These are phyloP conservation scores for Clamator glandarius DNA, from an alignment of 2,797 vertebrate species.

Conservation along the genomic window DNA sequence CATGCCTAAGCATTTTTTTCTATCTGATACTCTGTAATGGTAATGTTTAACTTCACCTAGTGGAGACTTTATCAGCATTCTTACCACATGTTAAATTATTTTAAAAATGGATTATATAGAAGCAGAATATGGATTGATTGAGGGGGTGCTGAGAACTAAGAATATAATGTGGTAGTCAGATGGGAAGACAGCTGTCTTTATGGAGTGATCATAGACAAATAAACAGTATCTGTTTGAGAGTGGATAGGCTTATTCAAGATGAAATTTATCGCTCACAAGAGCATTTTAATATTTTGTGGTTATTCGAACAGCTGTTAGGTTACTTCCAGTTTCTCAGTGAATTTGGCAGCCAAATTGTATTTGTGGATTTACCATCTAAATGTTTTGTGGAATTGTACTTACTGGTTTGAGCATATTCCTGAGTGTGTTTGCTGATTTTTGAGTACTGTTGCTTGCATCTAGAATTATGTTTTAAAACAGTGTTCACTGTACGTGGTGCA, in stretches of 20 bases:
- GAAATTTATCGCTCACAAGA: slow-evolving; percentile 71
- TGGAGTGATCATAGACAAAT: slow-evolving; percentile 65
- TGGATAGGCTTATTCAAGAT: slow-evolving; percentile 59
- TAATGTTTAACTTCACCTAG: neutral
- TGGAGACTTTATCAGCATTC: neutral
- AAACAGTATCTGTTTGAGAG: slow-evolving; percentile 53
- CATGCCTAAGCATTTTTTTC: neutral
- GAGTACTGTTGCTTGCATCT: neutral
- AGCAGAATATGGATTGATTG: slow-evolving; percentile 40
- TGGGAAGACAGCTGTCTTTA: slow-evolving; percentile 68
- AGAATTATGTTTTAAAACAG: neutral
- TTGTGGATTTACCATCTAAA: slow-evolving; percentile 54
- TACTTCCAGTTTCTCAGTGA: slow-evolving; percentile 66
- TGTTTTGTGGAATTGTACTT: slow-evolving; percentile 17
- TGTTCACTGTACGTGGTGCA: fast-evolving
- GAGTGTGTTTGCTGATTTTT: neutral
- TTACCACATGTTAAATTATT: slow-evolving; percentile 28
- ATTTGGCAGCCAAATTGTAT: slow-evolving; percentile 62
- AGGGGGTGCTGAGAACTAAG: slow-evolving; percentile 23
- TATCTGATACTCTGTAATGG: neutral
- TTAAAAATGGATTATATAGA: slow-evolving; percentile 53
- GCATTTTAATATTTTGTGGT: slow-evolving; percentile 72
- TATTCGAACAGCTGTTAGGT: slow-evolving; percentile 78
- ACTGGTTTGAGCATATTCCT: neutral
- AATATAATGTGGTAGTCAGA: slow-evolving; percentile 51